Conservation (phyloP, 2,888 invertebrate species). For the Eilema depressum region DNA sequence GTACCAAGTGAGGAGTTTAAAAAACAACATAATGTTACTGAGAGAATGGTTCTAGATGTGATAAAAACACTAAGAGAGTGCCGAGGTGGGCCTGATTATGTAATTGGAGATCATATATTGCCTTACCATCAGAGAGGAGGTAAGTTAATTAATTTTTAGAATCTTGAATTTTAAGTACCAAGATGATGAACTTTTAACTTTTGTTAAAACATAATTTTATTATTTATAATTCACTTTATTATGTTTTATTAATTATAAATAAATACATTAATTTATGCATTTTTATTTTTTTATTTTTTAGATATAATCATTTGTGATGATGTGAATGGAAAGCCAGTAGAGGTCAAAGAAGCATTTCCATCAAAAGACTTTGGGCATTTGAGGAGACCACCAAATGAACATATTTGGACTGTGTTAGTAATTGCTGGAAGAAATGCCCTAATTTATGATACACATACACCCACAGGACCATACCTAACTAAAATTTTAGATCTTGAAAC, state of each 20-base stretch:
- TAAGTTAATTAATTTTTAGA: conserved; percentile 45
- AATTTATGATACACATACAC: conserved; percentile 78
- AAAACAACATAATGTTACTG: conserved; percentile 85
- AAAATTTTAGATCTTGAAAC: conserved; percentile 89
- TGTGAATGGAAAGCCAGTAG: conserved; percentile 77
- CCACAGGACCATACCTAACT: conserved; percentile 87
- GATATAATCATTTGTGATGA: conserved; percentile 89
- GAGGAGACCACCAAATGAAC: conserved; percentile 65
- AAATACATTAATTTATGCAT: not conserved
- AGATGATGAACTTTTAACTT: no score
- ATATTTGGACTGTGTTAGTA: conserved; percentile 87
- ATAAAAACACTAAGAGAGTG: conserved; percentile 77
- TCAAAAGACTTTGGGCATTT: conserved; percentile 81
- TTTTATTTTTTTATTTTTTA: conserved; percentile 29
- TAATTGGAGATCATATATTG: conserved; percentile 87
- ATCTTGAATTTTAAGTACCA: no score
- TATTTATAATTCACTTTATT: not conserved
- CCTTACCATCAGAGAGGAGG: conserved; percentile 90
- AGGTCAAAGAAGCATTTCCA: conserved; percentile 79
- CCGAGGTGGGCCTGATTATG: conserved; percentile 82
- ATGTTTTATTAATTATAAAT: not conserved
- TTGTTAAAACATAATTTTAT: no score
- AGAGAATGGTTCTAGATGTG: conserved; percentile 87
- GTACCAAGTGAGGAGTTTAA: conserved; percentile 82
- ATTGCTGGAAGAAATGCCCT: conserved; percentile 88